phyloP scores from a whole-genome alignment of 2,797 vertebrate species.

The Platalea minor region DNA sequence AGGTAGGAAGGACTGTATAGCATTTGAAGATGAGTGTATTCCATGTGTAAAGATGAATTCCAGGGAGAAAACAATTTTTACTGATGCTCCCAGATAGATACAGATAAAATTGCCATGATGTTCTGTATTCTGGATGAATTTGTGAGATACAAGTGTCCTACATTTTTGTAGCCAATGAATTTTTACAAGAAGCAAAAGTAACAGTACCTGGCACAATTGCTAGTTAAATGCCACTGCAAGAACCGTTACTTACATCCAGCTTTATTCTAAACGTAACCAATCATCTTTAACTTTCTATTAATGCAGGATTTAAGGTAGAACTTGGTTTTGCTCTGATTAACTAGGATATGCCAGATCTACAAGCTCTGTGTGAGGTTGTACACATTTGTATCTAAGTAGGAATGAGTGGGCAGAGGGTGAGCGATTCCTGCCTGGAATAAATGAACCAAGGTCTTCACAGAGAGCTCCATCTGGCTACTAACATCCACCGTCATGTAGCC shows the following conservation, averaged over 20 bases:
- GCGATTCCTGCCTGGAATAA: slow-evolving; percentile 6
- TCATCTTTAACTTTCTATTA: background rate
- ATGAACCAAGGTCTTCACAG: slow-evolving; percentile 13
- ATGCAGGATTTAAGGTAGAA: background rate
- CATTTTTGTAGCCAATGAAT: background rate
- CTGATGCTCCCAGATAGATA: background rate
- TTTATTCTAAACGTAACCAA: background rate
- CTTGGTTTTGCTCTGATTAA: background rate
- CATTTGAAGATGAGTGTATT: background rate
- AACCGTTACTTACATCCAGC: accelerated
- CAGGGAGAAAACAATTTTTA: background rate
- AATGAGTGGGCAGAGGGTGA: background rate
- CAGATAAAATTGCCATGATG: background rate
- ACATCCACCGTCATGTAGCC: accelerated
- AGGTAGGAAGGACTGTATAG: background rate
- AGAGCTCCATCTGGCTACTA: slow-evolving; percentile 37
- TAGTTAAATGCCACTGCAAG: background rate
- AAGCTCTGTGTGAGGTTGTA: slow-evolving; percentile 2
- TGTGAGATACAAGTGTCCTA: background rate
- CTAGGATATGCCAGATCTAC: background rate
- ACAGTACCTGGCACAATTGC: background rate
- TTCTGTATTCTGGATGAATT: background rate
- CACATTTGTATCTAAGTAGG: slow-evolving; percentile 4
- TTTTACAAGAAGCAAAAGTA: background rate
- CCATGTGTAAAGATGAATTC: background rate